phyloP scores from a whole-genome alignment of 2,888 invertebrate species.

The Pristionchus fissidentatus region DNA sequence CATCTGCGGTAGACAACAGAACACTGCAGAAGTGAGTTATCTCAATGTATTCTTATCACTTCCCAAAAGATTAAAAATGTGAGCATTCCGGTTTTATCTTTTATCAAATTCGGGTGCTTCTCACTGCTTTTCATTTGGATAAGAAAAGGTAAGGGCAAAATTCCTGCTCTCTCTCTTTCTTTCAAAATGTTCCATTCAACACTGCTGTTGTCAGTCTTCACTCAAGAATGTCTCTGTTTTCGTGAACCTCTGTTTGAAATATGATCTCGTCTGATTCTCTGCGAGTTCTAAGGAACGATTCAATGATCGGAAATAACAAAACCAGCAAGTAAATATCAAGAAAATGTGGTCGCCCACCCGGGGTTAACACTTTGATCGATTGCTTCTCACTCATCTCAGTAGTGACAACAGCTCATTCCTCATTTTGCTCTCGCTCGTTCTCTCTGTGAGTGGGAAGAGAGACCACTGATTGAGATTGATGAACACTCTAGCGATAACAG shows the following conservation, averaged over 20 bases:
- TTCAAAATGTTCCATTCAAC: not conserved
- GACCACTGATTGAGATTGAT: constrained; percentile 15
- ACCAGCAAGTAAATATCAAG: no score
- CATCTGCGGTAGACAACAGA: not conserved
- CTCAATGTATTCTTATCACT: no score
- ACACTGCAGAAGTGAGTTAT: constrained; percentile 24
- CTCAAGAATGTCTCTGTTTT: not conserved
- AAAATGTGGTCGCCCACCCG: no score
- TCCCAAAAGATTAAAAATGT: not conserved
- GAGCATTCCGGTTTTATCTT: not conserved
- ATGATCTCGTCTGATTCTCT: not conserved
- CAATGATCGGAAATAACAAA: no score
- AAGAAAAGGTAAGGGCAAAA: not conserved
- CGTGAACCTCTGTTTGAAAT: not conserved
- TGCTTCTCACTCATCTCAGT: not conserved
- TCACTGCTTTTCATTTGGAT: not conserved
- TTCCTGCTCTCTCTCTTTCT: not conserved
- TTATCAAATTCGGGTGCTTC: no score
- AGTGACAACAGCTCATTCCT: constrained; percentile 36
- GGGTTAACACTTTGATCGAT: constrained; percentile 16
- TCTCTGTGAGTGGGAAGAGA: not conserved
- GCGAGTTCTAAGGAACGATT: no score
- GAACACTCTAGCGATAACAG: not conserved
- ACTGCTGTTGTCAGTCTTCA: not conserved
- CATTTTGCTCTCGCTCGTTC: not conserved